Percentiles rank a stretch among this genome's conserved stretches.
phyloP scores from a whole-genome alignment of 2,888 invertebrate genomes.

The Drepanosiphum platanoidis region DNA sequence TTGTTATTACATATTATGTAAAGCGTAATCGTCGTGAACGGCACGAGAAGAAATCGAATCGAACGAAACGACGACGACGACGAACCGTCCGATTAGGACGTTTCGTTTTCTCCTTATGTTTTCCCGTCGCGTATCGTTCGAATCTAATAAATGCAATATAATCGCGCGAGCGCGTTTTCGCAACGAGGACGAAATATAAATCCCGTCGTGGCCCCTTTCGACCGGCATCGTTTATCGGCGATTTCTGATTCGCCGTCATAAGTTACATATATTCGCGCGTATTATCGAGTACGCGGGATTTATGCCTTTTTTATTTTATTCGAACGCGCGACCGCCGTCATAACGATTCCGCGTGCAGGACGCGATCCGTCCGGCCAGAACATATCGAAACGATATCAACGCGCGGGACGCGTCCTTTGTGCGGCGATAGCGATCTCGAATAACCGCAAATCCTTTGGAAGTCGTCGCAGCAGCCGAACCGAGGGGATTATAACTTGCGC shows the following conservation, averaged over 20 bases:
- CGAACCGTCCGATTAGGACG: too few relatives aligned
- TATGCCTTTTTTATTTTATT: not conserved
- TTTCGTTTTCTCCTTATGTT: too few relatives aligned
- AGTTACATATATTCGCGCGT: not conserved
- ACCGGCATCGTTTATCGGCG: too few relatives aligned
- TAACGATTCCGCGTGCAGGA: not conserved
- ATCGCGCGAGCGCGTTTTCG: too few relatives aligned
- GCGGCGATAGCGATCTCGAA: slow-evolving; percentile 33
- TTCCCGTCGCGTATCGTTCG: too few relatives aligned
- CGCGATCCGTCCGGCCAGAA: too few relatives aligned
- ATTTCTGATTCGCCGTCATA: not conserved
- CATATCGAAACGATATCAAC: too few relatives aligned
- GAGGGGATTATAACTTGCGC: slow-evolving; percentile 8
- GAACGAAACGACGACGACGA: not conserved
- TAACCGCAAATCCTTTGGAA: slow-evolving; percentile 43
- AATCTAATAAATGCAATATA: too few relatives aligned
- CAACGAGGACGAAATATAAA: too few relatives aligned
- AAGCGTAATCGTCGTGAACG: not conserved
- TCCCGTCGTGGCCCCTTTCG: too few relatives aligned
- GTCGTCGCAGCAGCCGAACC: not conserved
- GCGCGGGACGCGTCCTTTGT: not conserved
- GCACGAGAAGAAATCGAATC: slow-evolving; percentile 12
- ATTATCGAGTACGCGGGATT: not conserved
- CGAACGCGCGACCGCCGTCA: not conserved
- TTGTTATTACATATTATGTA: not conserved